These are phyloP conservation scores for Microtus ochrogaster DNA, from an alignment of 2,113 vertebrate species.

Conservation along the genomic window DNA sequence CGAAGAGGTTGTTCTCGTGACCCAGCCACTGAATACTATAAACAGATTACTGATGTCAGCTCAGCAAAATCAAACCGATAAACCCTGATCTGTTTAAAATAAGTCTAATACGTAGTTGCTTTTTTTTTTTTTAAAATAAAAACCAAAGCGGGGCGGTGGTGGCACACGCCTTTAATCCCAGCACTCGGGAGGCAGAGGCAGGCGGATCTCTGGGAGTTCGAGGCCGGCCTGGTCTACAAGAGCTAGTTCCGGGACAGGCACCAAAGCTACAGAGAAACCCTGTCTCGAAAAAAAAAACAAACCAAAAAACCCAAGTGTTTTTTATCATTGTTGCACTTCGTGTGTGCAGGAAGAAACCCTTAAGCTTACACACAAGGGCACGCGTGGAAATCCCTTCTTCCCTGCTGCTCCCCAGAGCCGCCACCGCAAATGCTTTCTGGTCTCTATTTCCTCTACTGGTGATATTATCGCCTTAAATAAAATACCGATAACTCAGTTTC, in stretches of 20 bases:
- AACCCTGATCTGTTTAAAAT: neutral
- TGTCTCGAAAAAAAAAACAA: too few species aligned
- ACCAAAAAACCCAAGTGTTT: too few species aligned
- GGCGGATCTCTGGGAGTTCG: too few species aligned
- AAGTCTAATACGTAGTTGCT: neutral
- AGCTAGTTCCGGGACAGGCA: too few species aligned
- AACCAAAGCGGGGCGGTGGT: too few species aligned
- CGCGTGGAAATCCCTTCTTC: neutral
- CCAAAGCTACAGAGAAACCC: too few species aligned
- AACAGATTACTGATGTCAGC: neutral
- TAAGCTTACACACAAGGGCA: neutral
- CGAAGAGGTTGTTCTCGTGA: neutral
- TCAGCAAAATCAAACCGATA: neutral
- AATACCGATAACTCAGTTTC: neutral
- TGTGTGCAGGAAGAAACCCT: neutral
- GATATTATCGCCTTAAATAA: neutral
- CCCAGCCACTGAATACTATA: neutral
- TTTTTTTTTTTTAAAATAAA: slow-evolving; percentile 29
- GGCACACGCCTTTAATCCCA: too few species aligned
- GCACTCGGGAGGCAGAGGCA: too few species aligned
- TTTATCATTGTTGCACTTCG: neutral
- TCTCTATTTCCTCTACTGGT: neutral
- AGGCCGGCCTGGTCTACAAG: too few species aligned
- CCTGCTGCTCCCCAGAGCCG: neutral
- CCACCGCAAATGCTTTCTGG: neutral